Base-by-base conservation (phyloP, 2,888 invertebrate genomes). In the Cetonia aurata region DNA sequence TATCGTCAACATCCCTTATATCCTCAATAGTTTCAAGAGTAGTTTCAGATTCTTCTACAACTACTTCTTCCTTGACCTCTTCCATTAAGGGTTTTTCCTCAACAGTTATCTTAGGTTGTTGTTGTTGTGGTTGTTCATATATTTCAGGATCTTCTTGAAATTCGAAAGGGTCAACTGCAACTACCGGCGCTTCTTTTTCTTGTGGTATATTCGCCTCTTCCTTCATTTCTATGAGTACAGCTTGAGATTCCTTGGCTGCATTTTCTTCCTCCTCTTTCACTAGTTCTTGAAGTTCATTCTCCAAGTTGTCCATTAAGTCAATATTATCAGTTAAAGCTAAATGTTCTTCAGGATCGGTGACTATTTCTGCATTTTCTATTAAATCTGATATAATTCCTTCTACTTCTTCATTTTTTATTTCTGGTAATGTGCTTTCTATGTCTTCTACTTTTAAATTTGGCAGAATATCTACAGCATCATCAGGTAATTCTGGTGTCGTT, bases 311-410 rank as follows among this genome's bases (percentile, higher is more conserved):
- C 73, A 83, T 84, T 57, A 84, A 81, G 71, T 85, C 84, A 57
- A 82, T 83, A 74, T 84, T 83, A 19, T 81, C 82, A 69, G 83
- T 83, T 25, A 84, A 72, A 67, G 83, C 79, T 37, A 85, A 73
- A 74, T 84, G 83, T 62, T 83, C 83, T 74, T 85, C 85, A 6
- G 84, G 84, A 78, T 85, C 83, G 6, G 80, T 78, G 6, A 84
- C 83, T 52, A 83, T 82, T 74, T 83, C 86, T 66, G 86, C 86
- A 71, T 86, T 87, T 74, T 87, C 86, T 13, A 87, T 87, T 69
- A 88, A 85, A 77, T 87, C 87, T 0, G 87, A 86, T 25, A 86
- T 86, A 50, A 86, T 86, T 15, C 86, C 86, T 75, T 87, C 87
- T n/a, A 87, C 87, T 67, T 87, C 87, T 73, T 86, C 87, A 69